Conservation (phyloP, 1,140 invertebrate genomes). For the Piezodorus guildinii region DNA sequence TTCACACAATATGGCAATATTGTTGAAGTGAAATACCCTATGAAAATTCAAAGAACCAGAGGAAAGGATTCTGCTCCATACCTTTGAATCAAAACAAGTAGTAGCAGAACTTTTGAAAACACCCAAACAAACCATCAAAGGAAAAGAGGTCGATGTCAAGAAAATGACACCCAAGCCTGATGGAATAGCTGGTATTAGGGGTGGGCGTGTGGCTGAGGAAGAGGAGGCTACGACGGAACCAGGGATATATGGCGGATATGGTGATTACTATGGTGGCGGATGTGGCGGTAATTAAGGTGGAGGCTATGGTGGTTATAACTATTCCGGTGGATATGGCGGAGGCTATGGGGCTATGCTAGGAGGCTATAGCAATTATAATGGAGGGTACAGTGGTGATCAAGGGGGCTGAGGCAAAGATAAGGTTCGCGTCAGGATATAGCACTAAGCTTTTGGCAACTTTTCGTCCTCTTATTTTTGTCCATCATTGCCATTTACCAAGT, state of each 20-base stretch:
- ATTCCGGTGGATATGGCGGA: slow-evolving; percentile 33
- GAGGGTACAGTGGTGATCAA: slow-evolving; percentile 63
- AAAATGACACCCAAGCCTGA: slow-evolving; percentile 82
- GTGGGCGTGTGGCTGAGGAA: slow-evolving; percentile 43
- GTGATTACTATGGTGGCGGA: slow-evolving; percentile 34
- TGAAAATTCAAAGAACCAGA: slow-evolving; percentile 90
- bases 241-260: slow-evolving; percentile 28
- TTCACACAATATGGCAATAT: slow-evolving; percentile 85
- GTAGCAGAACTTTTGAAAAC: slow-evolving; percentile 81
- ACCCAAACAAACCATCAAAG: slow-evolving; percentile 82
- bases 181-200: slow-evolving; percentile 57
- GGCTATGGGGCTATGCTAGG: slow-evolving; percentile 61
- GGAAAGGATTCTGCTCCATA: slow-evolving; percentile 93
- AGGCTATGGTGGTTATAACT: slow-evolving; percentile 39
- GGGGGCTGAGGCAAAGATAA: slow-evolving; percentile 56
- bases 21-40: slow-evolving; percentile 87
- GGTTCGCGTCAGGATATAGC: background rate
- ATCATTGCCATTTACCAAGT: background rate
- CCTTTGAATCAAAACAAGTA: slow-evolving; percentile 85
- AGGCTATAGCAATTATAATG: slow-evolving; percentile 61
- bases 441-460: background rate
- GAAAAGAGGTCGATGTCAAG: slow-evolving; percentile 90
- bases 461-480: background rate
- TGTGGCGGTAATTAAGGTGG: slow-evolving; percentile 48
- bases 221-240: too few species aligned